These are phyloP conservation scores for Portunus trituberculatus DNA, from an alignment of 1,140 invertebrate genomes.

Conservation along the genomic window DNA sequence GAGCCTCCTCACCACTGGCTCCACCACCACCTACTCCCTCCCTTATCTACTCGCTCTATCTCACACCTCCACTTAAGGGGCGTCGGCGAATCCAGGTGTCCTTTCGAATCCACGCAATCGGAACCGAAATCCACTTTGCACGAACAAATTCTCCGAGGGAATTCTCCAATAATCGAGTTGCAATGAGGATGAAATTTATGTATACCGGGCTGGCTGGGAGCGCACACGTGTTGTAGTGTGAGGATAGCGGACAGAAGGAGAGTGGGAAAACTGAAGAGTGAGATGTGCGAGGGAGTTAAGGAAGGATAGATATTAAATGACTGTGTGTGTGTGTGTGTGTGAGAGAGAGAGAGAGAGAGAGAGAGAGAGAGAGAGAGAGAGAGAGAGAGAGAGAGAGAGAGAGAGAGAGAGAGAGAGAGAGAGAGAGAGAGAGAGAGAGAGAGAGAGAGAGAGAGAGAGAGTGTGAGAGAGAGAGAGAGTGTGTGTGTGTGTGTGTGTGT, in stretches of 20 bases:
- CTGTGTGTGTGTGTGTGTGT: no score
- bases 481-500: no score
- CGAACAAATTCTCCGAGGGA: not conserved
- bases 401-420: no score
- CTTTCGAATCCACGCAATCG: not conserved
- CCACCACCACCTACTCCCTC: not conserved
- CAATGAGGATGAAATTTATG: not conserved
- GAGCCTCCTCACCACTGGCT: not conserved
- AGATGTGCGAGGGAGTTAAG: not conserved
- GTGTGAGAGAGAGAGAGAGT: no score
- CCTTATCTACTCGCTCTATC: not conserved
- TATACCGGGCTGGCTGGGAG: not conserved
- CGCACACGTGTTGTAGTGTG: not conserved
- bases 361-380: no score
- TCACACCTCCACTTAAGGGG: not conserved
- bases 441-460: no score
- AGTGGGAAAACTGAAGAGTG: not conserved
- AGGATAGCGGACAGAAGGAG: not conserved
- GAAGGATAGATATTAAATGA: no score
- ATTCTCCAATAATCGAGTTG: slow-evolving; percentile 13
- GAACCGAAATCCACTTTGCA: not conserved
- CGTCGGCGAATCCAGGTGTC: not conserved
- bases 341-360: no score
- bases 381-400: no score
- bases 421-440: no score